Base-by-base conservation (phyloP, 1,140 invertebrate species). In the Drosophila virilis region DNA sequence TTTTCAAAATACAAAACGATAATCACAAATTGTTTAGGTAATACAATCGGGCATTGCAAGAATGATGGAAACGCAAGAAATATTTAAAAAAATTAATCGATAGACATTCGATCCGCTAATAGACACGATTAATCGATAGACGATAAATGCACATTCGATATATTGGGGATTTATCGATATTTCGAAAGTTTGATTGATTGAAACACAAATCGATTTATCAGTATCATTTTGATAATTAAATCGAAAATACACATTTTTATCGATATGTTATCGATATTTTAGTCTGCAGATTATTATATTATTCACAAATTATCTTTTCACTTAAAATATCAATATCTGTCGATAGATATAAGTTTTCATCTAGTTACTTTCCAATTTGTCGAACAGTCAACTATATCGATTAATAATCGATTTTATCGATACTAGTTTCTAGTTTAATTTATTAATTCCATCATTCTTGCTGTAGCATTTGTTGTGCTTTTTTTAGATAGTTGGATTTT, bases 1-100 rank as follows among this genome's bases (percentile, higher is more conserved):
- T 57, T 38, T 42, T 58, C 46, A 67, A 69, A 62, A 75, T 70
- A 70, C 66, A 58, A 81, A 68, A 72, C 43, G 68, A 74, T 38
- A 74, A 59, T 32, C 38, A 79, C 64, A 74, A 64, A 42, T 62
- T 51, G 38, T n/a, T 35, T 43, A 69, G 48, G n/a, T 46, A 17
- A 8, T 46, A 32, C 40, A 9, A 17, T 50, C 8, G 12, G 15
- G 17, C 38, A 13, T 38, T 15, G 48, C 42, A 71, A 52, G 46
- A 71, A 37, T 37, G 52, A 33, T 59, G 37, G 35, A 62, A 42
- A 33, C 1, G 3, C 2, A 9, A 5, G 5, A 46, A 46, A 9
- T 46, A 22, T 42, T 13, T 8, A 0, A 42, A 1, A 45, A 10
- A 46, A 7, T 42, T n/a, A 46, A 46, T 43, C 7, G 42, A 43